Base-by-base conservation (phyloP, 1,140 invertebrate species). In the Trypoxylus dichotomus region DNA sequence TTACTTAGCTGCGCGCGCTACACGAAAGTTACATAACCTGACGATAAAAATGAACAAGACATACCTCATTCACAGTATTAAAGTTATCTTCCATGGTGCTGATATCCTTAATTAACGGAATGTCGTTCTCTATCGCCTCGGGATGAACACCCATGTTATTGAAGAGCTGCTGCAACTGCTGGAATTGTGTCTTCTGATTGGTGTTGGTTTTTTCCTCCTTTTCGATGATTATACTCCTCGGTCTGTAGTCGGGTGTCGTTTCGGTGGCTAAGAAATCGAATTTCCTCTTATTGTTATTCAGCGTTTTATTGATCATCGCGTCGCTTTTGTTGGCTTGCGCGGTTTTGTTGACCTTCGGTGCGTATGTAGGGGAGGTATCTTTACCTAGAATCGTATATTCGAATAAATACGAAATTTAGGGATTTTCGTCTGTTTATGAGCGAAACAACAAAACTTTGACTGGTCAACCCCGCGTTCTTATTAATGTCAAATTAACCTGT, bases 231-330 rank as follows among this genome's bases (percentile, higher is more conserved):
- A 79, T 77, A 77, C 85, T 84, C 78, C 83, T 88, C 5, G 94
- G 91, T 80, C 95, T 88, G 86, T 96, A 96, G 87, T 96, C 94
- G 42, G 94, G 93, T 75, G 93, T 91, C 13, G 94, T 95, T 88
- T 94, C 93, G 3, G 92, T 91, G 24, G 93, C 92, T 1, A 96
- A 88, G 86, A 96, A 96, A 1, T 93, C 93, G 86, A 95, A 95
- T 87, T 96, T 96, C 87, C 92, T 93, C 80, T 93, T 91, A 82
- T 93, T 95, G 86, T 95, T 95, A 10, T 92, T 88, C 6, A 82
- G 37, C 0, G 81, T 78, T 29, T 80, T 76, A 10, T 37, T 37
- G 80, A 82, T 76, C 76, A 79, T 86, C 79, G 83, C 85, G 75
- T 85, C 86, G 76, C 74, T 63, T 81, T 85, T 80, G 25, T 74